Evolutionary conservation across 2,113 vertebrate species (phyloP).

Genomic region (Phoenicopterus ruber): DNA sequence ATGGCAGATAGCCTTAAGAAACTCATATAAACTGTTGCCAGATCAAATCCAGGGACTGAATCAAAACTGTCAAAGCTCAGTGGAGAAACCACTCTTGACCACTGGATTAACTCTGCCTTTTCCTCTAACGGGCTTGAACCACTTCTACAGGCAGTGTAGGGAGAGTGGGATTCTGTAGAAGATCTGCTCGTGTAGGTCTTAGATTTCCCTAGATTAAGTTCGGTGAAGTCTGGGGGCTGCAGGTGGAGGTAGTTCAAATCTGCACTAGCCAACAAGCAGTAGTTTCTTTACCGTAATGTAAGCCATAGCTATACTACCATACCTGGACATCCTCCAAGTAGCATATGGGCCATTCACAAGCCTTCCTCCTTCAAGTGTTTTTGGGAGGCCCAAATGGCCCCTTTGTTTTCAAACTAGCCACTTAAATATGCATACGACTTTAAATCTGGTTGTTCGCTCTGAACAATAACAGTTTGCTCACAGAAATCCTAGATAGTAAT

Average conservation of each 20-base stretch:
- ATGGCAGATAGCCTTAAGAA: neutral
- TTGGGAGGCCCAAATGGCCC: neutral
- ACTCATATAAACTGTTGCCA: neutral
- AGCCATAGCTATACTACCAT: neutral
- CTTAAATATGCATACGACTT: neutral
- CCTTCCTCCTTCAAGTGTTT: neutral
- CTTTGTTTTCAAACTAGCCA: neutral
- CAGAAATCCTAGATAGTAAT: neutral
- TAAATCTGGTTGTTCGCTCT: neutral
- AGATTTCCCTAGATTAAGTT: neutral
- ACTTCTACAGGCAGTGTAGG: neutral
- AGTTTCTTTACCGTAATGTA: neutral
- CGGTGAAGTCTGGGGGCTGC: neutral
- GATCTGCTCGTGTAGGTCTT: neutral
- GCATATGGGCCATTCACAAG: neutral
- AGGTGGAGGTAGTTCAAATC: neutral
- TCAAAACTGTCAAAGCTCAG: neutral
- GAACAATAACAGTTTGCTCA: neutral
- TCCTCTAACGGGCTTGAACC: neutral
- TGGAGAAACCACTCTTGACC: neutral
- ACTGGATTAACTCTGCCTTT: neutral
- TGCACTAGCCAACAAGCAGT: neutral
- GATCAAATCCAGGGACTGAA: neutral
- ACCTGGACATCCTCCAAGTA: neutral
- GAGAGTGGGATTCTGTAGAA: neutral